Evolutionary conservation across 2,888 invertebrate species (phyloP).

Genomic region (Clitarchus hookeri): DNA sequence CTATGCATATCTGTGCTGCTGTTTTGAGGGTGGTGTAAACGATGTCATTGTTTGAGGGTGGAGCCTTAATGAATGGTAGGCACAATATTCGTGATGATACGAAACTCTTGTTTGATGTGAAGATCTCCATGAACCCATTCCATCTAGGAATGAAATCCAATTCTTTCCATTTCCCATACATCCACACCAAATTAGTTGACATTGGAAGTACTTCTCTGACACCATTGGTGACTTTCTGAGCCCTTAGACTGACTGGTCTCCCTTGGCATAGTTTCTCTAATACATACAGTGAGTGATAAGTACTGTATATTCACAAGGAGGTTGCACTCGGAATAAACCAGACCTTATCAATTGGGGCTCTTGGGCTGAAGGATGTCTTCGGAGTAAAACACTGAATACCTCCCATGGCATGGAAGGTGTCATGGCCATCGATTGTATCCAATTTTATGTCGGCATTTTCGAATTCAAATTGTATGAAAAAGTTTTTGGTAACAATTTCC

Average conservation of each 20-base stretch:
- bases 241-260: neutral
- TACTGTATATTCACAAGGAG: neutral
- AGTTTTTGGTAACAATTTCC: neutral
- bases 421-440: too few relatives aligned
- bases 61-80: neutral
- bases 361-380: neutral
- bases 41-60: neutral
- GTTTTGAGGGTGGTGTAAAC: neutral
- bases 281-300: neutral
- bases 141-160: neutral
- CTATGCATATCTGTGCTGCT: neutral
- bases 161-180: conserved; percentile 17
- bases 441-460: conserved; percentile 19
- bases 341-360: neutral
- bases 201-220: neutral
- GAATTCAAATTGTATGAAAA: conserved; percentile 18
- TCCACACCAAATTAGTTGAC: neutral
- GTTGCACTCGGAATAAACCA: neutral
- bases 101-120: neutral
- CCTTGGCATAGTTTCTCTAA: neutral
- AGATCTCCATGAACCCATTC: conserved; percentile 10
- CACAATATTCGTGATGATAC: neutral
- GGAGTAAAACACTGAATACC: conserved; percentile 21
- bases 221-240: neutral
- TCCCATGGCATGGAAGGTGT: conserved; percentile 16